Conservation (phyloP, 2,113 vertebrate genomes). For the Coptodon rendalli region DNA sequence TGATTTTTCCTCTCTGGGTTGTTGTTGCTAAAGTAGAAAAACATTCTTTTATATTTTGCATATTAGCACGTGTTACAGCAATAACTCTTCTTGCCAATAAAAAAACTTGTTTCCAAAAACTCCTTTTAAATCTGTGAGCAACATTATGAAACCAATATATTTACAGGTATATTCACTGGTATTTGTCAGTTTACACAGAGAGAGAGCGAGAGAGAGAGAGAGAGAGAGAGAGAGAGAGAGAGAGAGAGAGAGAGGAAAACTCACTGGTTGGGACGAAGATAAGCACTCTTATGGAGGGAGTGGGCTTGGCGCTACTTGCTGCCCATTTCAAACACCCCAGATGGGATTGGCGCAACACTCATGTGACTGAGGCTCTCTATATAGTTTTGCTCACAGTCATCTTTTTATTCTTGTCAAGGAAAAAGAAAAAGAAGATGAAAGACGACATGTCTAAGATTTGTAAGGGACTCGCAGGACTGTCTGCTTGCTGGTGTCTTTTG, state of each 20-base stretch:
- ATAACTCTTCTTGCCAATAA: not conserved
- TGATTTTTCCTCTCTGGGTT: not conserved
- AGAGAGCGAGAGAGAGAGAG: not conserved
- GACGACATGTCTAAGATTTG: constrained; percentile 14
- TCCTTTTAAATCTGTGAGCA: not conserved
- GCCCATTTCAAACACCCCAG: constrained; percentile 59
- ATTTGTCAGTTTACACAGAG: not conserved
- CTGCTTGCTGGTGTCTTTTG: constrained; percentile 33
- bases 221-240: not conserved
- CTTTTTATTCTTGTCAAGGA: not conserved
- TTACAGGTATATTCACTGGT: not conserved
- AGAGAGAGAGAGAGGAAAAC: not conserved
- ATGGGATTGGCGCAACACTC: not conserved
- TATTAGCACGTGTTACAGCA: rapidly evolving
- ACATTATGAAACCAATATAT: not conserved
- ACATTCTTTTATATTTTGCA: not conserved
- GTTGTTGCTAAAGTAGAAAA: not conserved
- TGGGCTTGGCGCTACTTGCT: constrained; percentile 9
- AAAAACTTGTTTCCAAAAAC: not conserved
- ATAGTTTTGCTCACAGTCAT: not conserved
- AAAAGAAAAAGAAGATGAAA: not conserved
- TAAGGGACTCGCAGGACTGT: not conserved
- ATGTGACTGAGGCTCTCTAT: not conserved
- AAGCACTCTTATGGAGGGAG: not conserved
- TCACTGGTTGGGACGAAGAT: not conserved